Conservation (phyloP, 2,888 invertebrate genomes). For the Diaperis boleti region DNA sequence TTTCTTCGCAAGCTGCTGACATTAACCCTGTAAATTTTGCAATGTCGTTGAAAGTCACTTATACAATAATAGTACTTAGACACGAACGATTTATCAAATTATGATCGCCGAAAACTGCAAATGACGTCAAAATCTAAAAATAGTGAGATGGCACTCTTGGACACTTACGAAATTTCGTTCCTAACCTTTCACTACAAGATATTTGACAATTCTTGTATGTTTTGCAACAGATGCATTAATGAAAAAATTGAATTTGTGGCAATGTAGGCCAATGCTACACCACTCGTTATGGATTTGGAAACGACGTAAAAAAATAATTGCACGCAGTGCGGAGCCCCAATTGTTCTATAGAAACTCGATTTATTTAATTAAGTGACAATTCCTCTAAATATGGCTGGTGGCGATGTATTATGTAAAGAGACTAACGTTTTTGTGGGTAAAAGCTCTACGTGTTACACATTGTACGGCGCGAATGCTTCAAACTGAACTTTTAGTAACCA, state of each 20-base stretch:
- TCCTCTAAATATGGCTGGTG: not conserved
- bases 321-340: not conserved
- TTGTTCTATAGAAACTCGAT: conserved; percentile 1
- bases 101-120: too few species aligned
- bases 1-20: conserved; percentile 6
- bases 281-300: conserved; percentile 27
- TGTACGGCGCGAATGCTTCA: too few species aligned
- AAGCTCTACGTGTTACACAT: too few species aligned
- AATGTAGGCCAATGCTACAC: conserved; percentile 38
- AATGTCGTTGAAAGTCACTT: conserved; percentile 9
- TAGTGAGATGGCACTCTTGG: too few species aligned
- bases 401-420: conserved; percentile 18
- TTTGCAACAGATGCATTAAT: conserved; percentile 27
- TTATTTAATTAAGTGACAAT: conserved; percentile 22
- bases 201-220: conserved; percentile 16
- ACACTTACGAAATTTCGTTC: conserved; percentile 2
- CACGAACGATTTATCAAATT: too few species aligned
- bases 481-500: too few species aligned
- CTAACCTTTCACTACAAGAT: conserved; percentile 21
- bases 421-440: too few species aligned
- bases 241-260: conserved; percentile 3
- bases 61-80: too few species aligned
- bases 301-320: conserved; percentile 7
- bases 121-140: too few species aligned
- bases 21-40: conserved; percentile 16